Conservation (phyloP, 2,797 vertebrate genomes). For the Cirrhinus molitorella region DNA sequence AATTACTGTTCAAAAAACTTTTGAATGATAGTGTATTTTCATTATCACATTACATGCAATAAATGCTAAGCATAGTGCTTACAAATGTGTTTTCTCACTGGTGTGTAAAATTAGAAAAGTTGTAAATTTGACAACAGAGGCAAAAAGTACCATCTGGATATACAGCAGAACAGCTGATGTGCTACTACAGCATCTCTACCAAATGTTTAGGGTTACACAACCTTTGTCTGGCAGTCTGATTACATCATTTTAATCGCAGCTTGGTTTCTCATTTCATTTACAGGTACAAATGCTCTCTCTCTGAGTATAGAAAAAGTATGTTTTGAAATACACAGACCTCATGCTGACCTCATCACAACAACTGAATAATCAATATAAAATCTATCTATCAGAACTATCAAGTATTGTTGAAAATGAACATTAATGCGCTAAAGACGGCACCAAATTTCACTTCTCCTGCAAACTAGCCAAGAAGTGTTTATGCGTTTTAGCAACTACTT, state of each 20-base stretch:
- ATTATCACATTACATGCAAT: neutral
- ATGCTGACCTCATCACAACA: neutral
- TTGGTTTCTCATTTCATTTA: neutral
- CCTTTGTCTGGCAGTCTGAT: neutral
- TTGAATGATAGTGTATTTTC: neutral
- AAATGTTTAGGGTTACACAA: neutral
- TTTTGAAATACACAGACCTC: neutral
- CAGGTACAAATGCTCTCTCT: neutral
- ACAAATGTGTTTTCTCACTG: neutral
- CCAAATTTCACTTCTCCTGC: neutral
- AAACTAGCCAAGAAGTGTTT: neutral
- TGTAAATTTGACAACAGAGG: neutral
- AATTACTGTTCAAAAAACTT: too few species aligned
- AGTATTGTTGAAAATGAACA: neutral
- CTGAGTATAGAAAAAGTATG: neutral
- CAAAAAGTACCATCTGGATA: slow-evolving; percentile 4
- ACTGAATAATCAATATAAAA: neutral
- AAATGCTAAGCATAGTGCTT: neutral
- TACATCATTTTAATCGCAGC: slow-evolving; percentile 1
- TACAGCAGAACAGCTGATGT: neutral
- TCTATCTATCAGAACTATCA: neutral
- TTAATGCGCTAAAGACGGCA: neutral
- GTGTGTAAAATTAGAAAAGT: neutral
- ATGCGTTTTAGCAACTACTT: neutral
- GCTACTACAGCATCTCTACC: neutral